These are phyloP conservation scores for Octopus bimaculoides DNA, from an alignment of 1,140 invertebrate genomes.

Conservation along the genomic window DNA sequence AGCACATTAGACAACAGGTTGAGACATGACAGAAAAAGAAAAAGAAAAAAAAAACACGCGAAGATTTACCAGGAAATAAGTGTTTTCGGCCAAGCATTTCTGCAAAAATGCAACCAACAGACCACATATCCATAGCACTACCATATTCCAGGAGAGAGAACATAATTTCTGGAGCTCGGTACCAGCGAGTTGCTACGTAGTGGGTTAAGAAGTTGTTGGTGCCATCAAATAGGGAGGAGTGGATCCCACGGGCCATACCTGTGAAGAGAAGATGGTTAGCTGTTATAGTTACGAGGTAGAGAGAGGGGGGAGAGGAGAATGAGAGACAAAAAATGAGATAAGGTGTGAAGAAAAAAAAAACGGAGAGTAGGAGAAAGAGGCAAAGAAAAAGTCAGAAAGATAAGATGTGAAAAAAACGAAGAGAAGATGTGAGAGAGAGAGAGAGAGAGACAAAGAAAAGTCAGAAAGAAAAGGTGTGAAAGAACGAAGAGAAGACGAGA, in stretches of 20 bases:
- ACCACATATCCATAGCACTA: conserved; percentile 56
- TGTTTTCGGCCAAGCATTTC: conserved; percentile 56
- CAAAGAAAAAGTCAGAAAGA: conserved; percentile 11
- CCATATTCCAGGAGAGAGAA: conserved; percentile 48
- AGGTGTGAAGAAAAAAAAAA: background rate
- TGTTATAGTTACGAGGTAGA: background rate
- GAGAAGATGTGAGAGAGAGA: background rate
- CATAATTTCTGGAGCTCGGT: conserved; percentile 55
- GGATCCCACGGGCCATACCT: conserved; percentile 56
- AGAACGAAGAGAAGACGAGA: background rate
- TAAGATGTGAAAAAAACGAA: background rate
- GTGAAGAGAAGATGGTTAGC: background rate
- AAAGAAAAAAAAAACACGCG: background rate
- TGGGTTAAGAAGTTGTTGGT: conserved; percentile 51
- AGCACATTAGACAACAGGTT: too few relatives aligned
- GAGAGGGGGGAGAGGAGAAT: background rate
- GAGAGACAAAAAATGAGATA: background rate
- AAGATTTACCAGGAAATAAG: conserved; percentile 51
- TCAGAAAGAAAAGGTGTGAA: background rate
- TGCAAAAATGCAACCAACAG: conserved; percentile 57
- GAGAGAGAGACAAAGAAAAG: background rate
- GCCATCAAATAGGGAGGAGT: conserved; percentile 35
- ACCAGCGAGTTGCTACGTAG: conserved; percentile 57
- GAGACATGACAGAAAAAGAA: too few relatives aligned
- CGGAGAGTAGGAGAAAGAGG: conserved; percentile 9